A percentile compares a stretch with the other conserved stretches of the same genome.
Conservation (phyloP, 2,888 invertebrate genomes). For the Leptogaster cylindrica region DNA sequence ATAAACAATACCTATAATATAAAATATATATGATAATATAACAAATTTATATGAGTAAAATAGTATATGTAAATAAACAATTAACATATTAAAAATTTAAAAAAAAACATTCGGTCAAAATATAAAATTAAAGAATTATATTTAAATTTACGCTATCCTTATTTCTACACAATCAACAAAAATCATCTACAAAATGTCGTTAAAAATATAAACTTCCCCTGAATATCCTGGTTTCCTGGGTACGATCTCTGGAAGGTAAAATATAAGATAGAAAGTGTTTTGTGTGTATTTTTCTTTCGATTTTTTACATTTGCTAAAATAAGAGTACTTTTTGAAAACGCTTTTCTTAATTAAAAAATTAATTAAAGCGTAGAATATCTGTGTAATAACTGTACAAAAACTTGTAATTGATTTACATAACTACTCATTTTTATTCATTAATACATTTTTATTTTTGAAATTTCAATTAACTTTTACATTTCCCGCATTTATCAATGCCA, state of each 20-base stretch:
- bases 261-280: conserved; percentile 30
- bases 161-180: conserved; percentile 1
- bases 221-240: conserved; percentile 52
- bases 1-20: conserved; percentile 7
- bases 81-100: too few species aligned
- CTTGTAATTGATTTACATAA: conserved; percentile 6
- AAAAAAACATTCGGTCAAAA: background rate
- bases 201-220: conserved; percentile 17
- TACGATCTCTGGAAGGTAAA: conserved; percentile 63
- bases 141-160: background rate
- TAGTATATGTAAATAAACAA: too few species aligned
- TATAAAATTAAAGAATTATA: background rate
- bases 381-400: conserved; percentile 32
- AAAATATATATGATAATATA: too few species aligned
- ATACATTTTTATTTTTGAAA: background rate
- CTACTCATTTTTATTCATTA: conserved; percentile 6
- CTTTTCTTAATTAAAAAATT: conserved; percentile 24
- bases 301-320: conserved; percentile 18
- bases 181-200: too few species aligned
- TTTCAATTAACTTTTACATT: background rate
- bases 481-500: conserved; percentile 25
- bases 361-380: conserved; percentile 21
- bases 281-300: conserved; percentile 37
- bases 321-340: background rate
- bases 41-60: too few species aligned